Percentiles rank a stretch among this genome's conserved stretches.
Conservation (phyloP, 2,888 invertebrate genomes). For the Drosophila percnosoma region DNA sequence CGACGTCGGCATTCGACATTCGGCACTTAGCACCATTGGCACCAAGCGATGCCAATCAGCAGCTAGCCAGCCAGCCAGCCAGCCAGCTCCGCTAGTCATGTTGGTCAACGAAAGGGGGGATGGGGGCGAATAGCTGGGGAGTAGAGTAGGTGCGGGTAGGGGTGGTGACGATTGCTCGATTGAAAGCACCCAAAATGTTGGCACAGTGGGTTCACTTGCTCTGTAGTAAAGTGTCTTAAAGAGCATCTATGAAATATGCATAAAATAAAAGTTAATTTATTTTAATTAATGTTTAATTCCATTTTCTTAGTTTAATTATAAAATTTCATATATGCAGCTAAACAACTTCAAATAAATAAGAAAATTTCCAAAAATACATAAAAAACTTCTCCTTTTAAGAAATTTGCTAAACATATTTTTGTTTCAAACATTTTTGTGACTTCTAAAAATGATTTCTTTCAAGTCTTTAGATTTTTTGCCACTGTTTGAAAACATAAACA, state of each 20-base stretch:
- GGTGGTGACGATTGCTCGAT: conserved; percentile 14
- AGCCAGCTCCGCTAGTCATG: conserved; percentile 30
- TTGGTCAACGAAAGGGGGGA: conserved; percentile 7
- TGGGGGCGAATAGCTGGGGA: not conserved
- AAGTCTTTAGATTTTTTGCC: not conserved
- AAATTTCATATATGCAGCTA: not conserved
- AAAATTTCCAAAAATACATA: not conserved
- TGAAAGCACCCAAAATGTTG: conserved; percentile 26
- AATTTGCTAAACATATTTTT: not conserved
- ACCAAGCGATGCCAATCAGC: conserved; percentile 73
- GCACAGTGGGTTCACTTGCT: conserved; percentile 42
- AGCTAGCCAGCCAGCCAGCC: conserved; percentile 31
- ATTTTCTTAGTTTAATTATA: not conserved
- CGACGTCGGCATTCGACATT: conserved; percentile 72
- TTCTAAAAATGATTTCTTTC: not conserved
- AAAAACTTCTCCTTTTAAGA: not conserved
- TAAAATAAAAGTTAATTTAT: not conserved
- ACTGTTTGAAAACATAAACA: conserved; percentile 4
- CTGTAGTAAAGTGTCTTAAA: no score
- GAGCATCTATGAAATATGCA: not conserved
- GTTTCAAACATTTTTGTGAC: no score
- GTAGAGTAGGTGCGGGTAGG: not conserved
- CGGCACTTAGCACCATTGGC: conserved; percentile 80
- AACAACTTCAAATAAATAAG: not conserved
- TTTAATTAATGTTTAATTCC: not conserved